Evolutionary conservation across 2,888 invertebrate genomes (phyloP).

Genomic region (Andrena fulva): DNA sequence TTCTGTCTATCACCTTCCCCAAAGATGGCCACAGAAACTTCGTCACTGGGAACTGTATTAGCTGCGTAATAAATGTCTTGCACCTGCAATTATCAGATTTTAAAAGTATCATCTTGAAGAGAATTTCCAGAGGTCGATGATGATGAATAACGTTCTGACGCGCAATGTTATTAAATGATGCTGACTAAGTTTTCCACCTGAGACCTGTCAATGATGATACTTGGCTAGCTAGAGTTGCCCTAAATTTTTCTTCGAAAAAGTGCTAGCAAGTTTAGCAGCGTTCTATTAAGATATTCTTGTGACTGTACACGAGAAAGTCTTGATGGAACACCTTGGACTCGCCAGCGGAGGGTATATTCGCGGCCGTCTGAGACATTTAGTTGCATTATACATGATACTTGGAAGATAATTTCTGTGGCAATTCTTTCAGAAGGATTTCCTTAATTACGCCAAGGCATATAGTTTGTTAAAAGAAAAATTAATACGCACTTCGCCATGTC

Average conservation of each 20-base stretch:
- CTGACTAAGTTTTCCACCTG: slow-evolving; percentile 84
- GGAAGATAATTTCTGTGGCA: slow-evolving; percentile 13
- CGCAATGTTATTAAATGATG: slow-evolving; percentile 71
- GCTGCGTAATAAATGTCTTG: slow-evolving; percentile 78
- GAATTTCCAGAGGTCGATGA: slow-evolving; percentile 77
- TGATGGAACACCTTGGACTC: slow-evolving; percentile 10
- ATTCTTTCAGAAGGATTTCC: not conserved
- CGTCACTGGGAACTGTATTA: slow-evolving; percentile 80
- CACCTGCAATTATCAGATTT: slow-evolving; percentile 73
- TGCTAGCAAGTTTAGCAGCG: slow-evolving; percentile 7
- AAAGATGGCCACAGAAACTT: slow-evolving; percentile 80
- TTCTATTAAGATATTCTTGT: slow-evolving; percentile 3
- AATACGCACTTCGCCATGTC: slow-evolving; percentile 76
- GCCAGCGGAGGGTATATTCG: slow-evolving; percentile 73
- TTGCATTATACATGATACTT: not conserved
- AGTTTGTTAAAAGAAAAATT: not conserved
- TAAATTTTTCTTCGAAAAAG: slow-evolving; percentile 31
- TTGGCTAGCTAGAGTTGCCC: slow-evolving; percentile 80
- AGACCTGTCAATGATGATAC: slow-evolving; percentile 83
- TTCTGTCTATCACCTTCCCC: slow-evolving; percentile 76
- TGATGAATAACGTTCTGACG: slow-evolving; percentile 73
- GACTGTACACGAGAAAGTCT: slow-evolving; percentile 9
- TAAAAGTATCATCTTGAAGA: slow-evolving; percentile 26
- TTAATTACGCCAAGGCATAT: not conserved
- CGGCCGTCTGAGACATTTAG: slow-evolving; percentile 80